Evolutionary conservation across 1,140 invertebrate species (phyloP), one percentile per base, ranked within the genome.

Genomic region (Halyomorpha halys): DNA sequence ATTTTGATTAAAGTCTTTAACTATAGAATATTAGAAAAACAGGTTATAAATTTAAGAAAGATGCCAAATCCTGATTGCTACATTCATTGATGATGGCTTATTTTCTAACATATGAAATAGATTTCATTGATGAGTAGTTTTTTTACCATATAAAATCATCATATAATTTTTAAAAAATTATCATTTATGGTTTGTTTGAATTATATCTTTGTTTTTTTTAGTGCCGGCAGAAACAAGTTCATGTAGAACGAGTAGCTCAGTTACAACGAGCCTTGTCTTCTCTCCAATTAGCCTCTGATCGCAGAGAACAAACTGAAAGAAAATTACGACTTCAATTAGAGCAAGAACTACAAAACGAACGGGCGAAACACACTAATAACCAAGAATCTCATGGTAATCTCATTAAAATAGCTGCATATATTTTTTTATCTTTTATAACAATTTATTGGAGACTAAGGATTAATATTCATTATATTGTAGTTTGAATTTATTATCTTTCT

Each of bases 181-280:
- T 19, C 25, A 60, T 15, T 61, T 61, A 16, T 44, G 11, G 44
- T 21, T 21, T 49, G 8, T 45, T 34, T n/a, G n/a, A 49, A 47
- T 5, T 47, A 47, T n/a, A 6, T 66, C 25, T 63, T 30, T 19
- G 8, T 30, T 34, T 19, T 65, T 65, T 51, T 13, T 70, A 87
- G 86, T 82, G 80, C 71, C 86, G 87, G 25, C 90, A 91, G 71
- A 91, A 91, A 67, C 84, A 90, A 77, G 82, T 87, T 2, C 89
- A 91, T 73, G 89, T 90, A 44, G 90, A 93, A 73, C 82, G 89
- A 69, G 87, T 91, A 27, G 81, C 82, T 53, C 88, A 92, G 65
- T 77, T 94, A 44, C 89, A 94, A 76, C 81, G 87, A 65, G 88
- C 90, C 19, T 78, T 94, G 65, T 83, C 83, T n/a, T 87, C 89